Conservation (phyloP, 2,113 vertebrate species). For the Cynocephalus volans region DNA sequence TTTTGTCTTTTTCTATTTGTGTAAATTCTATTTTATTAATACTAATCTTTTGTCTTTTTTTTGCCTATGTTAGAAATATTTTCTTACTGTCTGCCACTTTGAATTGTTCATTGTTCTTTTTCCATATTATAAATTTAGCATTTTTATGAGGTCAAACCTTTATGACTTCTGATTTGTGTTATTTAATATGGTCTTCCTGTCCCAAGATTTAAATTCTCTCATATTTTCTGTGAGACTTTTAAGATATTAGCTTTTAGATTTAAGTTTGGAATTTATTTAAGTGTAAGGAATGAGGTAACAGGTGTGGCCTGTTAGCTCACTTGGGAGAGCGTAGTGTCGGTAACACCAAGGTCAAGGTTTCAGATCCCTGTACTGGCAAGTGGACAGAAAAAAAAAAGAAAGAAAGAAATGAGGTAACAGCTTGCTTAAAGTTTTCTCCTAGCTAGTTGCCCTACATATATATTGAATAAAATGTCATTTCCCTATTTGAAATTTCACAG, state of each 20-base stretch:
- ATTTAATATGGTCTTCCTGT: neutral
- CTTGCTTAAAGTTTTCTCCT: neutral
- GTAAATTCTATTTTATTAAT: neutral
- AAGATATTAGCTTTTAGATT: neutral
- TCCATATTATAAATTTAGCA: neutral
- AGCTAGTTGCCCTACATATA: neutral
- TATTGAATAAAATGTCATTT: neutral
- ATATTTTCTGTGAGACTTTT: neutral
- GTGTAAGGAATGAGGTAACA: neutral
- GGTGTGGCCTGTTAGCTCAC: no score
- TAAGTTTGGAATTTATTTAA: conserved; percentile 47
- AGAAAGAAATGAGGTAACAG: neutral
- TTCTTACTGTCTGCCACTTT: neutral
- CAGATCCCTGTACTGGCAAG: no score
- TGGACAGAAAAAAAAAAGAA: no score
- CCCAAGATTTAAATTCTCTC: neutral
- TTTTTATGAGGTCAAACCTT: neutral
- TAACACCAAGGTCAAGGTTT: no score
- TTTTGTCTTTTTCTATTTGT: neutral
- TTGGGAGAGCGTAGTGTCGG: no score
- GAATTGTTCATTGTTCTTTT: neutral
- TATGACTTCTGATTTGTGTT: conserved; percentile 7
- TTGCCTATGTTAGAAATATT: neutral
- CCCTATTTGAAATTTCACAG: neutral
- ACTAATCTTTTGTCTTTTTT: neutral